Evolutionary conservation across 2,888 invertebrate species (phyloP).

Genomic region (Machimus atricapillus): DNA sequence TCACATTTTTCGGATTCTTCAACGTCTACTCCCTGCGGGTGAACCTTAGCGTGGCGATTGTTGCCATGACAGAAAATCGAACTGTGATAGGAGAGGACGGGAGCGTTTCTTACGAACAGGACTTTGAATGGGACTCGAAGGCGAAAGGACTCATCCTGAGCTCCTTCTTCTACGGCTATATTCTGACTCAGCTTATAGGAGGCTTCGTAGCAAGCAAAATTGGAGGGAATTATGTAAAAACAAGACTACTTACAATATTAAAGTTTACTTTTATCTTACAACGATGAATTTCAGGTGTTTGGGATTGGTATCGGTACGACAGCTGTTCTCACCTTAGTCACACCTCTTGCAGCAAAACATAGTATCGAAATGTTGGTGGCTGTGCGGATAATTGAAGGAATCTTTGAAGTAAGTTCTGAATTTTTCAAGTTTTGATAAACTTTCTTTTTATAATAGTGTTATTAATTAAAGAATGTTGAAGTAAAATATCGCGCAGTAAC

Average conservation of each 20-base stretch:
- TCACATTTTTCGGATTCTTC: slow-evolving; percentile 87
- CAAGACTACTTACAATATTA: not conserved
- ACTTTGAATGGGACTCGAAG: slow-evolving; percentile 82
- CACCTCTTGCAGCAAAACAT: slow-evolving; percentile 78
- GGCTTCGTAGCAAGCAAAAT: slow-evolving; percentile 83
- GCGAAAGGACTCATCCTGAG: slow-evolving; percentile 81
- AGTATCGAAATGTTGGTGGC: slow-evolving; percentile 74
- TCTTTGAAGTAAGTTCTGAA: slow-evolving; percentile 73
- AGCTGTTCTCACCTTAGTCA: slow-evolving; percentile 79
- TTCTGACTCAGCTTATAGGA: slow-evolving; percentile 82
- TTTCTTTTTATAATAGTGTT: too few relatives aligned
- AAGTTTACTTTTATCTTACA: not conserved
- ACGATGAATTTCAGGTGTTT: slow-evolving; percentile 66
- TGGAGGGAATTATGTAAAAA: slow-evolving; percentile 76
- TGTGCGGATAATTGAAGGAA: slow-evolving; percentile 78
- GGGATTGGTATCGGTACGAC: slow-evolving; percentile 81
- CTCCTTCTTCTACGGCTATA: slow-evolving; percentile 90
- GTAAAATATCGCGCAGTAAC: too few relatives aligned
- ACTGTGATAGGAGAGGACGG: slow-evolving; percentile 70
- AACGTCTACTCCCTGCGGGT: slow-evolving; percentile 84
- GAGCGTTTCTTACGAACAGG: slow-evolving; percentile 70
- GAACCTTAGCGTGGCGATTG: slow-evolving; percentile 90
- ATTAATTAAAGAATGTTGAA: too few relatives aligned
- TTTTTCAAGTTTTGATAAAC: not conserved
- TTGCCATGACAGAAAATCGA: slow-evolving; percentile 85